Evolutionary conservation across 2,888 invertebrate species (phyloP), one percentile per base, ranked within the genome.

Genomic region (Meandrusa payeni): DNA sequence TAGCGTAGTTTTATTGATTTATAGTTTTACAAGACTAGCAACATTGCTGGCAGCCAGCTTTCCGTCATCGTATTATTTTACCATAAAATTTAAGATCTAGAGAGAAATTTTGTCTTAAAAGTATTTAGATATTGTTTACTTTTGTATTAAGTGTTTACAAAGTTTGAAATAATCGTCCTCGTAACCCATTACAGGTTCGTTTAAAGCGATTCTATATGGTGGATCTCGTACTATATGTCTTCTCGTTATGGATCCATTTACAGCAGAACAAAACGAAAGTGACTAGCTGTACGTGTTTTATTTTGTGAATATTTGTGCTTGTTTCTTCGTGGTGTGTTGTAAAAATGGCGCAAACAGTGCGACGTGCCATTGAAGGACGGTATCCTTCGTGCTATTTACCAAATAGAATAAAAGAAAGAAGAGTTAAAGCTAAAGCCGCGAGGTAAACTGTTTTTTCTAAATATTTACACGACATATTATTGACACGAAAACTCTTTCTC

Each of bases 381-480:
- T 90, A 91, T 66, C 95, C 95, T 36, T 91, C 94, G n/a, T 95
- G 95, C 70, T 94, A 94, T 48, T 89, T 91, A 57, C 88, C 86
- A 28, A 88, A 89, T 48, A 91, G 95, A 52, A 79, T 95, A 37
- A 94, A 95, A 57, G 95, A 95, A 57, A 89, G 95, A 46, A 88
- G 90, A 52, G 91, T 91, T 0, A 92, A 92, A 66, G 90, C 90
- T 2, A 91, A 90, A 68, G 91, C 91, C 33, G 60, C 89, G 48
- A 89, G 89, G 83, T 83, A 70, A 74, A 20, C 41, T 12, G 12
- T 17, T 33, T 41, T 41, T 24, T 0, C 12, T 20, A 7, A 17
- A 29, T 13, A 29, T n/a, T n/a, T n/a, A n/a, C n/a, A n/a, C n/a
- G n/a, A n/a, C n/a, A n/a, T n/a, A n/a, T n/a, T n/a, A n/a, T n/a